Evolutionary conservation across 2,888 invertebrate genomes (phyloP), one percentile per base, ranked within the genome.

Genomic region (Pollenia labialis): DNA sequence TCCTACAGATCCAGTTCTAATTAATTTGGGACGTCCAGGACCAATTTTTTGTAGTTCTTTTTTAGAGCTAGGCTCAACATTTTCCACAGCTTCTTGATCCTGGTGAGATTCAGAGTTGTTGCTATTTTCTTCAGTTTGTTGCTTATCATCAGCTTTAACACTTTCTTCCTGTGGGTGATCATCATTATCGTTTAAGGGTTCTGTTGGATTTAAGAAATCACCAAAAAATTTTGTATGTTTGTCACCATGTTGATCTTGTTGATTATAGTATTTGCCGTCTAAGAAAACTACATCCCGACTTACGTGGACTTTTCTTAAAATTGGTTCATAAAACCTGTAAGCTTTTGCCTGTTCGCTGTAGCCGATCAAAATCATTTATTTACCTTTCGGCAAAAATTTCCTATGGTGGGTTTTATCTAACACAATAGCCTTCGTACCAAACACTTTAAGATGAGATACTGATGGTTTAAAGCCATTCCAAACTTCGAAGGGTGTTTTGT

Each of bases 361-460:
- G n/a, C n/a, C n/a, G n/a, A n/a, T n/a, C n/a, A n/a, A n/a, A n/a
- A n/a, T n/a, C n/a, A 32, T 32, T 32, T 32, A 1, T 74, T 74
- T 0, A 52, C 12, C n/a, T 50, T 56, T 77, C 2, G 56, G 68
- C 10, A 58, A 48, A 48, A 68, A 79, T 14, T 68, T 76, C 12
- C 40, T 54, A 6, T 52, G 64, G 23, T 60, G 60, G 3, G 58
- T 79, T 79, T 79, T 75, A 8, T 86, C 18, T 76, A 85, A 18
- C n/a, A 40, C 80, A 32, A 85, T 56, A 7, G 60, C 81, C n/a
- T 14, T 69, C 11, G 76, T 74, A 14, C 84, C 88, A 81, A 88
- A 88, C 16, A 75, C 76, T 32, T 66, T 76, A 2, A 88, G 58
- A 71, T 83, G 77, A 14, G 2, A 10, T 1, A 81, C 80, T n/a